Evolutionary conservation across 1,140 invertebrate genomes (phyloP), one percentile per base, ranked within the genome.

Genomic region (Phymorhynchus buccinoides): DNA sequence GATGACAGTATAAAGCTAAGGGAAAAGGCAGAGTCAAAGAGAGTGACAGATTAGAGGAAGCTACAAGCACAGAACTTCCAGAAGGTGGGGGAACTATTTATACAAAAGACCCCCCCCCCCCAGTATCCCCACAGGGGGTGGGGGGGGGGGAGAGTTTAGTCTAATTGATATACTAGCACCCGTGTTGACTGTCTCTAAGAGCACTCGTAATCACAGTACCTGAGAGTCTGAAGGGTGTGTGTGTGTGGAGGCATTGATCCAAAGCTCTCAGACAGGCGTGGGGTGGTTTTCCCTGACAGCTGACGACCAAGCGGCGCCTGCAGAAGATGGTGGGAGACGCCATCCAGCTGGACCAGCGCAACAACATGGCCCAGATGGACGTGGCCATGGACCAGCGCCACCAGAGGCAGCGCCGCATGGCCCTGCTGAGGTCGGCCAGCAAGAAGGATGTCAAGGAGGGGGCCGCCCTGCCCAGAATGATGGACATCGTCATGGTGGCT

Each of bases 321-420:
- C 81, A 86, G 32, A 82, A 41, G 56, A 39, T 86, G 85, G 80
- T 86, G 18, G 80, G 80, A 7, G 80, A 86, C 41, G 85, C 85
- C 32, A n/a, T 86, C 16, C 80, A 73, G 68, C 73, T 86, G 80
- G 73, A 80, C 27, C 41, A 62, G 48, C 68, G 41, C 14, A 86
- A 86, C 48, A 44, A n/a, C 18, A 32, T 27, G n/a, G 44, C 42
- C 1, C 27, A 42, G 6, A 42, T 39, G 27, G 85, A 86, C 71
- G 48, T 79, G 27, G 78, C 39, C 27, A 6, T 16, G 7, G 82
- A 68, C 39, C 42, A 22, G 32, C 75, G 35, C 52, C 1, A 16
- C 14, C 16, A 4, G 41, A 85, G 39, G 39, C 42, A 42, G 41
- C 73, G 48, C 1, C 16, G 48, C 12, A 39, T 37, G 48, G 62